phyloP scores from a whole-genome alignment of 2,797 vertebrate genomes.

The Anabacerthia variegaticeps region DNA sequence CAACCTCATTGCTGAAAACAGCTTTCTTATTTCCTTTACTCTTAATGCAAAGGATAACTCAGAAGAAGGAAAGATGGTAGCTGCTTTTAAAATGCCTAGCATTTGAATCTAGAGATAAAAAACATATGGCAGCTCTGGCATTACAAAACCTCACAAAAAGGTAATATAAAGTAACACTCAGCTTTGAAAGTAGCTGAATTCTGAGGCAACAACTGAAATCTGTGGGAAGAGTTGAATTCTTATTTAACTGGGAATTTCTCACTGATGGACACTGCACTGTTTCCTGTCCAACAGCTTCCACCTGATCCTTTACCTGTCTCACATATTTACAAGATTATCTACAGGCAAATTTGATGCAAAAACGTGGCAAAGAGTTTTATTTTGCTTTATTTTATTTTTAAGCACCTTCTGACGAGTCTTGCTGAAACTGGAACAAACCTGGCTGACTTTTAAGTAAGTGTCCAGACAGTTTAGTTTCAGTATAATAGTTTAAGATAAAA shows the following conservation, averaged over 20 bases:
- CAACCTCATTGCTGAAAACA: background rate
- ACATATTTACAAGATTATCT: background rate
- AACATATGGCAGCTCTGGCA: background rate
- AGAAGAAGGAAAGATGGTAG: background rate
- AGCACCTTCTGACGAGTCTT: background rate
- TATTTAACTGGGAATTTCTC: background rate
- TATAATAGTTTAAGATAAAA: background rate
- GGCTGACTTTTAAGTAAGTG: background rate
- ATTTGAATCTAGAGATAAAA: background rate
- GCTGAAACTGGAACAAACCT: background rate
- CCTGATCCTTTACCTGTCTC: background rate
- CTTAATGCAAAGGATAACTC: background rate
- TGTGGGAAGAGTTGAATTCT: background rate
- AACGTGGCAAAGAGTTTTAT: background rate
- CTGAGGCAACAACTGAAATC: background rate
- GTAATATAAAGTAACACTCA: background rate
- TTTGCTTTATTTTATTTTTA: background rate
- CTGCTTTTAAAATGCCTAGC: background rate
- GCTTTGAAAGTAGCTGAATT: background rate
- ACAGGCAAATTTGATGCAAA: background rate
- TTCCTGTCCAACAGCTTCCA: background rate
- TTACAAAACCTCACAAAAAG: background rate
- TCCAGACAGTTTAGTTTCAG: background rate
- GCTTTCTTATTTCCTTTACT: background rate
- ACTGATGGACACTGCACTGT: fast-evolving